A percentile compares a stretch with the other conserved stretches of the same genome.
Conservation (phyloP, 2,797 vertebrate species). For the Ciconia nigra region DNA sequence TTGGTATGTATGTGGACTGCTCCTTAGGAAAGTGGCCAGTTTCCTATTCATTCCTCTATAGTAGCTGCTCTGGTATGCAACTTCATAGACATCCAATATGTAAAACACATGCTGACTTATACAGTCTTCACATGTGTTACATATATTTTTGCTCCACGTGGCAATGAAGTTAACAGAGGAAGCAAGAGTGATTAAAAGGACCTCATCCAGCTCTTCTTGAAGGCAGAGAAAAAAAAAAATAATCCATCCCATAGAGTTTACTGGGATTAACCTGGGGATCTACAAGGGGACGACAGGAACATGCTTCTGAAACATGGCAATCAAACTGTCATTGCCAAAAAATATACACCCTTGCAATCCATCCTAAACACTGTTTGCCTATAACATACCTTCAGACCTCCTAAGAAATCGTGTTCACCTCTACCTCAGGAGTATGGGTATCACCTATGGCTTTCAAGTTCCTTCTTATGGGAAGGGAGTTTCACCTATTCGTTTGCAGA, state of each 20-base stretch:
- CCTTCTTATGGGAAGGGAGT: background rate
- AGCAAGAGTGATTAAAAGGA: background rate
- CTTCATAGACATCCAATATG: slow-evolving; percentile 6
- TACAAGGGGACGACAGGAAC: background rate
- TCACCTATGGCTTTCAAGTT: background rate
- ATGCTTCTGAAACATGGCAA: background rate
- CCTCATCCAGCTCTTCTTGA: background rate
- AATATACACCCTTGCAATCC: background rate
- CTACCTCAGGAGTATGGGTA: background rate
- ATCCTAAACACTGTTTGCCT: background rate
- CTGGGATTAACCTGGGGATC: background rate
- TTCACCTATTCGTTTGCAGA: background rate
- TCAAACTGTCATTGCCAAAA: background rate
- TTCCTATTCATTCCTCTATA: background rate
- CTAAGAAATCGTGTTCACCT: background rate
- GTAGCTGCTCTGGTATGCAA: slow-evolving; percentile 23
- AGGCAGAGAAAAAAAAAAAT: background rate
- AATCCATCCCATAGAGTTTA: background rate
- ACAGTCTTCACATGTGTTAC: slow-evolving; percentile 27
- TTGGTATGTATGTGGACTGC: background rate
- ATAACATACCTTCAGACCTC: background rate
- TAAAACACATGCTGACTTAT: slow-evolving; percentile 50
- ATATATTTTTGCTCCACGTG: slow-evolving; percentile 53
- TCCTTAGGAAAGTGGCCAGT: background rate
- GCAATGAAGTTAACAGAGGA: slow-evolving; percentile 50